A percentile compares a stretch with the other conserved stretches of the same genome.
Conservation (phyloP, 2,113 vertebrate genomes). For the Pseudorasbora parva region DNA sequence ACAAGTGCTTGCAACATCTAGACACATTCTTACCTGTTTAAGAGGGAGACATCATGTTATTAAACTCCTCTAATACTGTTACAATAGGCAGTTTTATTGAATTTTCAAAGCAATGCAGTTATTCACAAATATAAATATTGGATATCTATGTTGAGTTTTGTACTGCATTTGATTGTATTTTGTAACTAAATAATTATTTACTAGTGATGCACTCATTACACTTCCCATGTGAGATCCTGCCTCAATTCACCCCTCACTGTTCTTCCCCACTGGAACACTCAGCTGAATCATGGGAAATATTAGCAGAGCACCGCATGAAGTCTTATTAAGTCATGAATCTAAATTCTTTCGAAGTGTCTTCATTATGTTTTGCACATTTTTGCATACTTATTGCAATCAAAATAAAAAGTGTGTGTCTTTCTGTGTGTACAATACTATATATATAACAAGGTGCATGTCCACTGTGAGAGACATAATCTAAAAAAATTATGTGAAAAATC, state of each 20-base stretch:
- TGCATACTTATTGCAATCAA: neutral
- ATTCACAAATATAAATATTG: slow-evolving; percentile 2
- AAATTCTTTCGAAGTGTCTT: neutral
- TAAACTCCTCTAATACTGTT: no score
- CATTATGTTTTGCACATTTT: neutral
- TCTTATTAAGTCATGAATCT: neutral
- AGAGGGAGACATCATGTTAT: neutral
- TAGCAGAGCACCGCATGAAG: slow-evolving; percentile 2
- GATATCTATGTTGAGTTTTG: neutral
- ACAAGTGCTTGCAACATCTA: slow-evolving; percentile 52
- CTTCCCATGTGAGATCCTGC: neutral
- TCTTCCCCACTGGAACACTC: neutral
- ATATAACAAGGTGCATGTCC: no score
- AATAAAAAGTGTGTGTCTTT: neutral
- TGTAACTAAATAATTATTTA: neutral
- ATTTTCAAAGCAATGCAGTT: neutral
- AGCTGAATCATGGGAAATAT: slow-evolving; percentile 1
- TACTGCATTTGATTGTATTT: neutral
- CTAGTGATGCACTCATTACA: slow-evolving; percentile 14
- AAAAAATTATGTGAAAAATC: no score
- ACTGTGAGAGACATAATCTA: no score
- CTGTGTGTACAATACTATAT: no score
- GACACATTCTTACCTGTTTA: neutral
- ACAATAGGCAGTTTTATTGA: neutral
- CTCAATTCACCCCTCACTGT: slow-evolving; percentile 11